Base-by-base conservation (phyloP, 2,888 invertebrate genomes). In the Stenchaetothrips biformis region DNA sequence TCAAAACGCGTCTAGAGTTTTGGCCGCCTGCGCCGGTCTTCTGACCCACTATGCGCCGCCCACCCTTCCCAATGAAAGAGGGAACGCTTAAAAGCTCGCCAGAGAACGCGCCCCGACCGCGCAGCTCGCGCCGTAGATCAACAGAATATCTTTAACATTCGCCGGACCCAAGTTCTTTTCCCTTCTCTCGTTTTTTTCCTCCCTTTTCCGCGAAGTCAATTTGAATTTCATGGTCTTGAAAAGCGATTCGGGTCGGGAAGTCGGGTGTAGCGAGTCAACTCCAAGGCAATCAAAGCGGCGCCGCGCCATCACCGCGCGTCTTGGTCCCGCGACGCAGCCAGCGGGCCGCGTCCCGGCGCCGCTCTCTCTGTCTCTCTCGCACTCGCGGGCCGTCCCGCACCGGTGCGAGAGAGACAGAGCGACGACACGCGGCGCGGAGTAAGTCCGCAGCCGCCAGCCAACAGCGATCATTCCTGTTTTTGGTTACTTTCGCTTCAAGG, bases 191-290 rank as follows among this genome's bases (percentile, higher is more conserved):
- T n/a, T 53, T 18, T 18, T 53, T 18, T 1, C 13, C 9, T 53
- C 53, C 6, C 53, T 13, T 21, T 11, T n/a, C 67, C 21, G 21
- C 67, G 7, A 25, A 74, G 67, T 25, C 67, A 74, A 74, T 74
- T 74, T 74, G 67, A 74, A 74, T 74, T 74, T 74, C 67, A 74
- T 74, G 67, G 67, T 74, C 67, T 74, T 74, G 67, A 74, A 74
- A 74, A 74, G 67, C 67, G 67, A 74, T 74, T 74, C 67, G 67
- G 67, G 67, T 74, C 67, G 67, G 67, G 25, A 74, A 74, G 67
- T 74, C 67, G 67, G 67, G 67, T 74, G 67, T 74, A 74, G 67
- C 67, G 67, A 74, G 67, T 74, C 67, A 74, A 74, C 67, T 74
- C 67, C 21, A 74, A 74, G 67, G 67, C 67, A 74, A 74, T 74